Evolutionary conservation across 2,113 vertebrate genomes (phyloP).

Genomic region (Urocynchramus pylzowi): DNA sequence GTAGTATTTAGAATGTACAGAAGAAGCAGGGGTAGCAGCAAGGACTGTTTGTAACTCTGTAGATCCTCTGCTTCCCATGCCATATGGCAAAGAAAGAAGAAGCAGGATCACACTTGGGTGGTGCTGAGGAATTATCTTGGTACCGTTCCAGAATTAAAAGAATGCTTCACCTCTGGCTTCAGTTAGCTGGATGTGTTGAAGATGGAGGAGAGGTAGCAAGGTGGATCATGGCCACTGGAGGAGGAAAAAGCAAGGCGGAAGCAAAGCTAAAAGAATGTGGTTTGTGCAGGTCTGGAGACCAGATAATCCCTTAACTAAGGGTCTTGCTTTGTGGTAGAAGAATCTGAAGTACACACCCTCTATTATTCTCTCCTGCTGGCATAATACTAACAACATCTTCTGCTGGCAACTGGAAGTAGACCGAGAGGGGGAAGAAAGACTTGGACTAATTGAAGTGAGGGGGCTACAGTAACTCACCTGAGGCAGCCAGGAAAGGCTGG

Average conservation of each 20-base stretch:
- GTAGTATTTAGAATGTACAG: neutral
- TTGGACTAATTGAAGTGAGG: neutral
- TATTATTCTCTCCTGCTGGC: neutral
- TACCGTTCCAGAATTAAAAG: neutral
- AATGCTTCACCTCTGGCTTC: neutral
- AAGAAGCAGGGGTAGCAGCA: neutral
- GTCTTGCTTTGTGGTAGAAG: neutral
- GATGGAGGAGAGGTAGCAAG: neutral
- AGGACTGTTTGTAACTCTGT: neutral
- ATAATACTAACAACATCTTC: neutral
- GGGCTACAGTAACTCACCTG: neutral
- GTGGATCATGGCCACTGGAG: neutral
- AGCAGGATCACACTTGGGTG: neutral
- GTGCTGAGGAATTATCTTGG: neutral
- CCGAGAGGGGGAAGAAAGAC: neutral
- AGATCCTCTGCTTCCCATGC: neutral
- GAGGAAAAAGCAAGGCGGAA: neutral
- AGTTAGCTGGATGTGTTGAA: neutral
- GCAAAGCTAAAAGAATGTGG: neutral
- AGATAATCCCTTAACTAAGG: neutral
- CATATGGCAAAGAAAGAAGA: neutral
- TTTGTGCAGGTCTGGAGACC: neutral
- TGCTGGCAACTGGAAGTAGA: neutral
- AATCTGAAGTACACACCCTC: neutral
- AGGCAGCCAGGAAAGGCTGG: neutral